Conservation (phyloP, 2,113 vertebrate genomes). For the Ascaphus truei region DNA sequence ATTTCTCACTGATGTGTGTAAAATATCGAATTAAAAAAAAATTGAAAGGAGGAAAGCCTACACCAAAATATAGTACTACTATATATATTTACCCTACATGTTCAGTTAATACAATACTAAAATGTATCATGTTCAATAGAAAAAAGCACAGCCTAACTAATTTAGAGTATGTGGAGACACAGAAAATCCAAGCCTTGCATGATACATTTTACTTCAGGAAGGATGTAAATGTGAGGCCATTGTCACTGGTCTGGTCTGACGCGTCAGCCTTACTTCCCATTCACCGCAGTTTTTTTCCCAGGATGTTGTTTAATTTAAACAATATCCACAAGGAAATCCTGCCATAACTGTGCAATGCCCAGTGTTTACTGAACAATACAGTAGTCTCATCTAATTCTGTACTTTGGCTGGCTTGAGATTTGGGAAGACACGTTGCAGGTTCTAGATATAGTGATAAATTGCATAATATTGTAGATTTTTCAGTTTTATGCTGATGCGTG, state of each 20-base stretch:
- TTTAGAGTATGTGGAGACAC: neutral
- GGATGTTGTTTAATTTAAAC: constrained; percentile 31
- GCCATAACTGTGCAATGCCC: neutral
- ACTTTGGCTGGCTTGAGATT: neutral
- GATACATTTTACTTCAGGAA: constrained; percentile 14
- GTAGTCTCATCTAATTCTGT: neutral
- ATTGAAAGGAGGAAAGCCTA: too few species aligned
- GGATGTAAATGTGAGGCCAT: constrained; percentile 8
- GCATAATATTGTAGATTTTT: too few species aligned
- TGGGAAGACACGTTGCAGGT: too few species aligned
- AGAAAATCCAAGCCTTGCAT: neutral
- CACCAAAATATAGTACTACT: too few species aligned
- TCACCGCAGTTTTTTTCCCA: constrained; percentile 11
- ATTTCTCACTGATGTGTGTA: too few species aligned
- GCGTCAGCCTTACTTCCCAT: constrained; percentile 15
- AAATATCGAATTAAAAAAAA: too few species aligned
- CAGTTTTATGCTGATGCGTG: too few species aligned
- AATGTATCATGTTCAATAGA: too few species aligned
- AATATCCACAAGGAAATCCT: constrained; percentile 27
- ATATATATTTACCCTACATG: too few species aligned
- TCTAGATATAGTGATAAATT: neutral
- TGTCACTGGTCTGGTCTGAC: constrained; percentile 1
- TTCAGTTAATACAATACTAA: too few species aligned
- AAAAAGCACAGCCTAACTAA: neutral
- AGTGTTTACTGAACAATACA: constrained; percentile 16